Evolutionary conservation across 2,797 vertebrate species (phyloP).

Genomic region (Psittacula echo): DNA sequence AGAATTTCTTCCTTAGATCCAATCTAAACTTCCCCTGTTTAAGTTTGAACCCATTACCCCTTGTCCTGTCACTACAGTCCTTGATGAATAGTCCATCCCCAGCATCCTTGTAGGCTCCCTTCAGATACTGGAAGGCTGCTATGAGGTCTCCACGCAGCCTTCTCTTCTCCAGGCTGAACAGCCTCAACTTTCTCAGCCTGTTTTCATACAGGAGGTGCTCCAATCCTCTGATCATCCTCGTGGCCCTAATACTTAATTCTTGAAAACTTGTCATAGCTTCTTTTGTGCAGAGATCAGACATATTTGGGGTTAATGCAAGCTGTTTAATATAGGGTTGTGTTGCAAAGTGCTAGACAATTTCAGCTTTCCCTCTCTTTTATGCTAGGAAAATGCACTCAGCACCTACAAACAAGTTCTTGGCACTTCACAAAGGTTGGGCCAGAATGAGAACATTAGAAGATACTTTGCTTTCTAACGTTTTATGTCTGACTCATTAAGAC

Average conservation of each 20-base stretch:
- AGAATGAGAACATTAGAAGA: neutral
- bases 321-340: neutral
- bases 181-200: no score
- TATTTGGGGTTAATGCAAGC: neutral
- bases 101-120: no score
- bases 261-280: neutral
- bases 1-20: no score
- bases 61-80: no score
- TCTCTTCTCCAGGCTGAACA: no score
- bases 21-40: no score
- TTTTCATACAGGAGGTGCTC: no score
- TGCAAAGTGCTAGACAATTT: neutral
- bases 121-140: no score
- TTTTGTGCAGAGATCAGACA: neutral
- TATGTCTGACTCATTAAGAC: constrained; percentile 8
- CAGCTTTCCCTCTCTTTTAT: neutral
- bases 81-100: no score
- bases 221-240: no score
- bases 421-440: neutral
- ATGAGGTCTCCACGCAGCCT: no score
- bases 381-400: neutral
- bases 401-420: neutral
- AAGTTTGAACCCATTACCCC: no score
- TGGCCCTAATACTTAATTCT: neutral
- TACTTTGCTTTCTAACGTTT: constrained; percentile 40